Base-by-base conservation (phyloP, 2,113 vertebrate species). In the Balaeniceps rex region DNA sequence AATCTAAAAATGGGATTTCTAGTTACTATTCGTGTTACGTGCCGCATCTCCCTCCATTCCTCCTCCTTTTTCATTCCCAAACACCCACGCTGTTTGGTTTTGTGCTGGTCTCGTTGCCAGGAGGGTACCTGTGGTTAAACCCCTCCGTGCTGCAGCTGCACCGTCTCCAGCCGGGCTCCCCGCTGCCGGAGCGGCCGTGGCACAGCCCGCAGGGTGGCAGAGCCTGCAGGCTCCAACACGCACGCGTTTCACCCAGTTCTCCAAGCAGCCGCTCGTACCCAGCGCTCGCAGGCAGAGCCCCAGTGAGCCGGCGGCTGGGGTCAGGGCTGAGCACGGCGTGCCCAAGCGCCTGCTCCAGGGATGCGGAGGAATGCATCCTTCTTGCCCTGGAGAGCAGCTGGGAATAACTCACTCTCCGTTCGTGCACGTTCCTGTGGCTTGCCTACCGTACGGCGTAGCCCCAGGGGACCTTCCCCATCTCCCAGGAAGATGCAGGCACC, bases 71-170 rank as follows among this genome's bases (percentile, higher is more conserved):
- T 69, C 70, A 29, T 58, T 42, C 60, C 33, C 10, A 46, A 46
- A 31, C 7, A 54, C 57, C 31, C 19, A n/a, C 5, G 12, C 81
- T 33, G 77, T 14, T 11, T 5, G 49, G 61, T 65, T 47, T 38
- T 42, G 22, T 72, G 57, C 44, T 16, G 14, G 54, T 5, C 71
- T 7, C 51, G 13, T 25, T 25, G 70, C 51, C 6, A 12, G 29
- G 52, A 14, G 12, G 36, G 36, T 72, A 12, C 70, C 70, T 19
- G 70, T 7, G 29, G 36, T 23, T 24, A 24, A 33, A 72, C 6
- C 3, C 11, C 21, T 25, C 70, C 2, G 2, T 36, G n/a, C n/a
- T 16, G n/a, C 10, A 2, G 47, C 34, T 4, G 21, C 49, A 5
- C 26, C 36, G 2, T 40, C 23, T 38, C n/a, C n/a, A 40, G n/a